A percentile compares a stretch with the other conserved stretches of the same genome.
phyloP scores from a whole-genome alignment of 1,140 invertebrate species.

The Leptopilina boulardi region DNA sequence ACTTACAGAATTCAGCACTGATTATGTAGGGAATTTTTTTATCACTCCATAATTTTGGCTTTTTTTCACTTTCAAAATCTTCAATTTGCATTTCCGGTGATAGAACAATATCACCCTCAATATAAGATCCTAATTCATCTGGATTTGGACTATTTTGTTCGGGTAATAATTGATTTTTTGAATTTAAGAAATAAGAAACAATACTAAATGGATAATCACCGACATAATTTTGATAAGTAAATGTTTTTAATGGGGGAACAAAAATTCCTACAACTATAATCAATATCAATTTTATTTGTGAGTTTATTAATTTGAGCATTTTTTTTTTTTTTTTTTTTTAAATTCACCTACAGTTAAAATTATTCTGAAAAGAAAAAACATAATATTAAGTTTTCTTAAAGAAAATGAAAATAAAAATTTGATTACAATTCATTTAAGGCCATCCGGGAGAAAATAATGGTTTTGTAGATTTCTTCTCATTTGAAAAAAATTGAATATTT shows the following conservation, averaged over 20 bases:
- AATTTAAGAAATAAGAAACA: neutral
- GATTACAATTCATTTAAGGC: no score
- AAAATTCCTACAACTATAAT: no score
- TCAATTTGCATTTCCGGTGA: conserved; percentile 64
- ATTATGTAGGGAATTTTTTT: conserved; percentile 85
- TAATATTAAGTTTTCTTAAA: no score
- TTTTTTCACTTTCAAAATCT: conserved; percentile 80
- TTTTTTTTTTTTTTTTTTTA: no score
- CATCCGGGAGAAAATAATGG: no score
- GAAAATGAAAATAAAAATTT: no score
- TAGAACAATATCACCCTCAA: conserved; percentile 86
- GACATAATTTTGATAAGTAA: neutral
- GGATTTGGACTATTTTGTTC: conserved; percentile 76
- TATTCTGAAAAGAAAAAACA: no score
- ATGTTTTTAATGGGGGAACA: neutral
- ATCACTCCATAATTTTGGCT: conserved; percentile 80
- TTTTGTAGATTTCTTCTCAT: no score
- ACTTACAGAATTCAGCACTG: conserved; percentile 79
- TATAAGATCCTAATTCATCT: conserved; percentile 84
- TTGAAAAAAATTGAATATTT: no score
- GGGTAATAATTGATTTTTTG: neutral
- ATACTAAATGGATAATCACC: neutral
- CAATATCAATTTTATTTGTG: no score
- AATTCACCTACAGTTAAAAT: no score
- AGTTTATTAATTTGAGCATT: no score